phyloP scores from a whole-genome alignment of 2,888 invertebrate genomes.

The Brassicogethes aeneus region DNA sequence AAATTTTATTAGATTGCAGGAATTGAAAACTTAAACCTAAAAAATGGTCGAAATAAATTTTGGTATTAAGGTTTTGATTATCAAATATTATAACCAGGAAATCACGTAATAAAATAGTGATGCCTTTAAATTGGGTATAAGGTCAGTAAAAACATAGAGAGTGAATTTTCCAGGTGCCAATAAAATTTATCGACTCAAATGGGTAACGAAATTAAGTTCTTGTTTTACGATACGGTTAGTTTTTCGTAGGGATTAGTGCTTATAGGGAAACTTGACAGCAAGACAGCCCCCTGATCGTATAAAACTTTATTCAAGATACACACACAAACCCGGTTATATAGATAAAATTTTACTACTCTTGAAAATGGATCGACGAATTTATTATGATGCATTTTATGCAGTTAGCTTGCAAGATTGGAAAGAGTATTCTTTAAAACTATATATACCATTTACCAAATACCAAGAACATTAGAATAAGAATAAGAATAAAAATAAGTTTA shows the following conservation, averaged over 20 bases:
- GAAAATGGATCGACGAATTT: background rate
- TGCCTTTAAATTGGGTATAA: too few relatives aligned
- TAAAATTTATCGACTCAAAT: background rate
- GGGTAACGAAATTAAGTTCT: background rate
- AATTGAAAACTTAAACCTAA: too few relatives aligned
- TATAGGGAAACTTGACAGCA: background rate
- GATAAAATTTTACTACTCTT: background rate
- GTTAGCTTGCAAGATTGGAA: background rate
- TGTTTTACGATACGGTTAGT: background rate
- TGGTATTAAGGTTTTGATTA: too few relatives aligned
- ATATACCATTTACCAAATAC: too few relatives aligned
- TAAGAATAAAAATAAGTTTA: too few relatives aligned
- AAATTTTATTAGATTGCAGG: too few relatives aligned
- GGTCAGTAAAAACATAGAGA: too few relatives aligned
- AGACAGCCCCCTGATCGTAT: background rate
- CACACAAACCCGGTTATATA: background rate
- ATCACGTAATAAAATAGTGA: too few relatives aligned
- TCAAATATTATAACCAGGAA: too few relatives aligned
- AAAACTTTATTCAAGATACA: background rate
- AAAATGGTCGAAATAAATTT: too few relatives aligned
- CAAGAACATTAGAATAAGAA: too few relatives aligned
- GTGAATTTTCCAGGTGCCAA: background rate
- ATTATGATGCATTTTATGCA: background rate
- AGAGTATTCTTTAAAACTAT: too few relatives aligned
- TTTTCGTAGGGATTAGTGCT: background rate